Evolutionary conservation across 2,113 vertebrate species (phyloP), one percentile per base, ranked within the genome.

Genomic region (Condylura cristata): DNA sequence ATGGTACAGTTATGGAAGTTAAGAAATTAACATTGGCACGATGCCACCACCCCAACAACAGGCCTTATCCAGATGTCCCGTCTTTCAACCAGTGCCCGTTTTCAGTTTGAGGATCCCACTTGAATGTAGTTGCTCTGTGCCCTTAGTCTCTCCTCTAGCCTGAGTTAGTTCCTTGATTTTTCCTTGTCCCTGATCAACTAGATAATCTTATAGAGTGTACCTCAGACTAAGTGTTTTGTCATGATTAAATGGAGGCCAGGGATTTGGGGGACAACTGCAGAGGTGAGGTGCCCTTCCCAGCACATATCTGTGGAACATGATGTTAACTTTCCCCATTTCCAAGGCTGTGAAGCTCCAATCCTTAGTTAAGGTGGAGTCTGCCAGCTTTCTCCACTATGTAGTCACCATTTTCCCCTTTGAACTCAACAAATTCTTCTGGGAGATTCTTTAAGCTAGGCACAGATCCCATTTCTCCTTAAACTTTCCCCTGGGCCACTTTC

Each of bases 401-500:
- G 37, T 89, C 79, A 44, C 18, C 56, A 0, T 34, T 48, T 88
- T 65, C 26, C 14, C 32, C 46, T 58, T 61, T 63, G 8, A 78
- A 56, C 53, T 82, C 41, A 39, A 6, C 8, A 32, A 4, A 76
- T 32, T 3, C 53, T 83, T 63, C 12, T 28, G 20, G 37, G 51
- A 63, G 37, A 34, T 9, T 5, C 34, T 37, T 5, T 6, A 65
- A 80, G 58, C 16, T 34, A 24, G 66, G 39, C 34, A 28, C 17
- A 79, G 28, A 60, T 11, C 48, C 75, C 3, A 0, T 13, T 41
- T 53, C 39, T 63, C 80, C 51, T 76, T 41, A 24, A n/a, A 28
- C n/a, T 48, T 48, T n/a, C 3, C 1, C 37, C 9, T 0, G 2
- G 68, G 16, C 82, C 16, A 2, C 65, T 58, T 51, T n/a, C 6